Evolutionary conservation across 2,113 vertebrate genomes (phyloP), one percentile per base, ranked within the genome.

Genomic region (Tachuris rubrigastra): DNA sequence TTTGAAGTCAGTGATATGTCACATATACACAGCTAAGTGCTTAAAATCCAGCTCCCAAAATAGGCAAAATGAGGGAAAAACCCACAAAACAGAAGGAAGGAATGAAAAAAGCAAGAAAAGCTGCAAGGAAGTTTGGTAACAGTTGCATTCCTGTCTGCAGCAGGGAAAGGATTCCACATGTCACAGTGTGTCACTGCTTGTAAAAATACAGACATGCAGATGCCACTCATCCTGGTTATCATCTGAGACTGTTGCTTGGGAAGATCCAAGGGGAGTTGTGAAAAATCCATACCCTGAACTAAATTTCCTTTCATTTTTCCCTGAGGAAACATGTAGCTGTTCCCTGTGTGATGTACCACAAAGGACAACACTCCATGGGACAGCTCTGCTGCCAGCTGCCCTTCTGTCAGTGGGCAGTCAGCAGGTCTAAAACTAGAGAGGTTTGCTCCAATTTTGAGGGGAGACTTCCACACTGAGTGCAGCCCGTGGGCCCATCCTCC

Each of bases 1-100:
- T 98, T 98, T 97, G 98, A 97, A 98, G 98, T 98, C 98, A 98
- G 98, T 96, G 97, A 98, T 98, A 98, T 96, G 96, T 93, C 95
- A 92, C 62, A 95, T 35, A 58, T 56, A 90, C 92, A 87, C 73
- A 96, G 77, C 89, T 88, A 59, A 83, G 79, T 83, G 80, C 91
- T 90, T 91, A 83, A 95, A 95, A 93, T 75, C 78, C 62, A 90
- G 93, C 86, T 97, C 95, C 87, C 74, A 91, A 80, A 95, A 93
- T 59, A 92, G 81, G 91, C 83, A 21, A 71, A 62, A 68, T 11
- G 35, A 85, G 82, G 80, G 53, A 73, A 80, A 90, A 75, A 44
- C 24, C 41, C 30, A 93, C 41, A n/a, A 19, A 92, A 18, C 15
- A 7, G 69, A 93, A 93, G 30, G 68, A 87, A 94, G 87, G 91